Percentiles rank a stretch among this genome's conserved stretches.
Evolutionary conservation across 2,888 invertebrate species (phyloP).

Genomic region (Frankliniella intonsa): DNA sequence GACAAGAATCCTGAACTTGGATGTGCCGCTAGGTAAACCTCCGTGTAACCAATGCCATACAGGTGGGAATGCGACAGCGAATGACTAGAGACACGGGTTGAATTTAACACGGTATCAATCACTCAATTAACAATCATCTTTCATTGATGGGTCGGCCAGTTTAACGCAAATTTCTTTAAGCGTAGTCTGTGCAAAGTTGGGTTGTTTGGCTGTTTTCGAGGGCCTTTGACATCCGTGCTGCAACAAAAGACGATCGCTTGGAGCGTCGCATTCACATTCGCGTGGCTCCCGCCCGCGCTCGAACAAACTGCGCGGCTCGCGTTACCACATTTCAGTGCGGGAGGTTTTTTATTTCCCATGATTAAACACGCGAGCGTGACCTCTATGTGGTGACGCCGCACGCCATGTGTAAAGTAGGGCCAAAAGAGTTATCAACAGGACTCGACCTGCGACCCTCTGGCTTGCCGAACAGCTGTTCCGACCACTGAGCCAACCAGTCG

Average conservation of each 20-base stretch:
- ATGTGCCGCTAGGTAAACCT: not conserved
- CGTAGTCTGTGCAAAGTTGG: not conserved
- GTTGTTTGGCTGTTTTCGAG: conserved; percentile 6
- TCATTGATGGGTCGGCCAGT: not conserved
- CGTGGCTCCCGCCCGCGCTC: not conserved
- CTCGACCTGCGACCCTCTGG: too few relatives aligned
- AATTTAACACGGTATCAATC: not conserved
- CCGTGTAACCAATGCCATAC: not conserved
- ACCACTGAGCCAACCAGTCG: too few relatives aligned
- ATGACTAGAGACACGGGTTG: not conserved
- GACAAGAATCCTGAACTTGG: not conserved
- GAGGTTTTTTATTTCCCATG: too few relatives aligned
- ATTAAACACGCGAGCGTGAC: too few relatives aligned
- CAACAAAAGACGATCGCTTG: not conserved
- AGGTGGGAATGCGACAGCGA: not conserved
- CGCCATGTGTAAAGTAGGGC: too few relatives aligned
- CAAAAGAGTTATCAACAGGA: too few relatives aligned
- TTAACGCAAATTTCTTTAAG: not conserved
- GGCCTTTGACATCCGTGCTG: conserved; percentile 2
- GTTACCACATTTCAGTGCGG: too few relatives aligned
- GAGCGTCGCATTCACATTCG: not conserved
- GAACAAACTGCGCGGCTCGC: too few relatives aligned
- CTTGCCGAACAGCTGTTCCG: too few relatives aligned
- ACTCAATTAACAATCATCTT: not conserved
- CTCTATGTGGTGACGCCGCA: too few relatives aligned